These are phyloP conservation scores for Epinephelus malabaricus DNA, from an alignment of 2,797 vertebrate species.

Conservation along the genomic window DNA sequence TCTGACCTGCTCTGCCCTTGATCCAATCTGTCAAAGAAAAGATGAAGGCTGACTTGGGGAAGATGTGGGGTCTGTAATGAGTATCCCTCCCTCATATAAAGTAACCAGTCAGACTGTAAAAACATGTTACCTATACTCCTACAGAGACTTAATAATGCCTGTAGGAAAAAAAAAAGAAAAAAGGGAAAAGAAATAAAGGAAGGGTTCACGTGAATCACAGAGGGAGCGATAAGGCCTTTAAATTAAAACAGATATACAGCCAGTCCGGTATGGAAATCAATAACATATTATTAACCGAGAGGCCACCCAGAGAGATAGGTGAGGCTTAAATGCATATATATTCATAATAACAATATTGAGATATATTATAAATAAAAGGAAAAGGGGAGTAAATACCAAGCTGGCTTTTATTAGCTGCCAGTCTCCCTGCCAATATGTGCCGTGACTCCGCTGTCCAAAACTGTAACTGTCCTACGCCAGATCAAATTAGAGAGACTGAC, in stretches of 20 bases:
- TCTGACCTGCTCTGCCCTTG: constrained; percentile 53
- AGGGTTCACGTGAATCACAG: constrained; percentile 76
- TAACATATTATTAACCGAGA: constrained; percentile 86
- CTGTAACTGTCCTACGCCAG: constrained; percentile 86
- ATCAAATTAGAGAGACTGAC: constrained; percentile 91
- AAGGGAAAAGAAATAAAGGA: constrained; percentile 74
- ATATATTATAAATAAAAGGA: constrained; percentile 85
- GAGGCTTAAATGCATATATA: constrained; percentile 87
- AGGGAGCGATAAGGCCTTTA: constrained; percentile 80
- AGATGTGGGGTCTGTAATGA: constrained; percentile 62
- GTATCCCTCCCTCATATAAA: constrained; percentile 67
- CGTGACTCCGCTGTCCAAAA: constrained; percentile 85
- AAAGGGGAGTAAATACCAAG: constrained; percentile 84
- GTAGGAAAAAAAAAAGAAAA: constrained; percentile 44
- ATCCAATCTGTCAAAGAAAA: constrained; percentile 68
- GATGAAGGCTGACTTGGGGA: constrained; percentile 63
- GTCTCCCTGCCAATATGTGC: constrained; percentile 88
- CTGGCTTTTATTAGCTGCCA: constrained; percentile 89
- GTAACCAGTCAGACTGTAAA: constrained; percentile 72
- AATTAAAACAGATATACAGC: constrained; percentile 85
- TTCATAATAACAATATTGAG: constrained; percentile 89
- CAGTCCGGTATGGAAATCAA: constrained; percentile 86
- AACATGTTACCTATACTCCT: constrained; percentile 70
- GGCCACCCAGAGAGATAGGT: constrained; percentile 83
- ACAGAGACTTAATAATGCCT: constrained; percentile 79